Evolutionary conservation across 2,888 invertebrate species (phyloP).

Genomic region (Dexiosoma caninum): DNA sequence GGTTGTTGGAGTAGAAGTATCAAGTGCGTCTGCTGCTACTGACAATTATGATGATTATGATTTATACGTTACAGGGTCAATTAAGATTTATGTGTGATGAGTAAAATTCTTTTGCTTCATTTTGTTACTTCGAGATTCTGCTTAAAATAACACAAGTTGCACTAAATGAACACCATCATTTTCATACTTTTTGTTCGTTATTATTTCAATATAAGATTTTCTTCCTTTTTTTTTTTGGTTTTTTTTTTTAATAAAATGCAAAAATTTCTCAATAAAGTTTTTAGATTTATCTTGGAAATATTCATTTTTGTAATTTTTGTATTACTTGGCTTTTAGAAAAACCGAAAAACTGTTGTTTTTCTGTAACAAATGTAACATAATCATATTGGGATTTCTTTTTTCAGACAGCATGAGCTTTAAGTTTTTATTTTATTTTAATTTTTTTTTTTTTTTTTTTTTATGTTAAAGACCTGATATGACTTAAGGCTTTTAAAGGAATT

Average conservation of each 20-base stretch:
- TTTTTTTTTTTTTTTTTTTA: neutral
- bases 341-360: constrained; percentile 36
- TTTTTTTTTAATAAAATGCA: constrained; percentile 30
- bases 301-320: constrained; percentile 24
- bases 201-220: too few species aligned
- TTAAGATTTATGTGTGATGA: constrained; percentile 63
- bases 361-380: constrained; percentile 36
- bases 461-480: constrained; percentile 45
- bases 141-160: constrained; percentile 44
- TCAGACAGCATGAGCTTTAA: constrained; percentile 4
- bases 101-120: constrained; percentile 36
- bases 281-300: constrained; percentile 49
- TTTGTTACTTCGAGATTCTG: constrained; percentile 37
- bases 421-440: constrained; percentile 1
- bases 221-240: neutral
- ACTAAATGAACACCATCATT: constrained; percentile 46
- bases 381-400: constrained; percentile 19
- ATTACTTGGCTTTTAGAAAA: neutral
- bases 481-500: constrained; percentile 41
- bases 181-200: neutral
- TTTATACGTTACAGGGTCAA: constrained; percentile 71
- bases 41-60: constrained; percentile 70
- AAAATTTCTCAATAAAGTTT: constrained; percentile 54
- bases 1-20: constrained; percentile 43
- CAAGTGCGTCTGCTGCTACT: constrained; percentile 59